Conservation (phyloP, 2,797 vertebrate species). For the Leuciscus waleckii region DNA sequence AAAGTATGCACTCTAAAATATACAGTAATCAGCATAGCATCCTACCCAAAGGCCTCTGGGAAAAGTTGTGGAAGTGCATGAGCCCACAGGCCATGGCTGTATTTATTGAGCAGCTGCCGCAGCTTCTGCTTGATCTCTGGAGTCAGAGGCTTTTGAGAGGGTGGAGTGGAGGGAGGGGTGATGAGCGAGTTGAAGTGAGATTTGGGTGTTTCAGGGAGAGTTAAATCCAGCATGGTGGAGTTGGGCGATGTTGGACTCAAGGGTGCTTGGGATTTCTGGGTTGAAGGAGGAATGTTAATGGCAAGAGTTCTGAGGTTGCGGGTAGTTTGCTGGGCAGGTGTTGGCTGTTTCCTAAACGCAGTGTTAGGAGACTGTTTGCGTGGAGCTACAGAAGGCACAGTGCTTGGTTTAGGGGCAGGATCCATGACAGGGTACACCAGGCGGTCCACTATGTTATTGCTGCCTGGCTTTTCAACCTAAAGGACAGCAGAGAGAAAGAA, state of each 20-base stretch:
- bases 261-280: constrained; percentile 35
- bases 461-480: constrained; percentile 71
- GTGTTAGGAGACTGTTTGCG: background rate
- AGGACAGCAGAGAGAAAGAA: background rate
- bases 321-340: constrained; percentile 1
- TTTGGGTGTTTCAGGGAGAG: constrained; percentile 44
- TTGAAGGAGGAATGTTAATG: background rate
- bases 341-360: background rate
- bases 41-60: constrained; percentile 83
- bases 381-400: background rate
- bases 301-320: constrained; percentile 1
- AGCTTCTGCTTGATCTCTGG: constrained; percentile 79
- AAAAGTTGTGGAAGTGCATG: constrained; percentile 89
- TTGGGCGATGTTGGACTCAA: constrained; percentile 36
- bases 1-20: background rate
- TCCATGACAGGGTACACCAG: constrained; percentile 84
- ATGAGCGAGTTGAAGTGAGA: constrained; percentile 6
- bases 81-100: constrained; percentile 89
- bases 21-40: background rate
- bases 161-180: constrained; percentile 48
- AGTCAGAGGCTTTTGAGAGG: constrained; percentile 58
- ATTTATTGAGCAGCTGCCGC: constrained; percentile 84
- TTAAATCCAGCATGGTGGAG: background rate
- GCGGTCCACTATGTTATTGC: constrained; percentile 69
- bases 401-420: constrained; percentile 30